Evolutionary conservation across 1,140 invertebrate species (phyloP), one percentile per base, ranked within the genome.

Genomic region (Cepaea nemoralis): DNA sequence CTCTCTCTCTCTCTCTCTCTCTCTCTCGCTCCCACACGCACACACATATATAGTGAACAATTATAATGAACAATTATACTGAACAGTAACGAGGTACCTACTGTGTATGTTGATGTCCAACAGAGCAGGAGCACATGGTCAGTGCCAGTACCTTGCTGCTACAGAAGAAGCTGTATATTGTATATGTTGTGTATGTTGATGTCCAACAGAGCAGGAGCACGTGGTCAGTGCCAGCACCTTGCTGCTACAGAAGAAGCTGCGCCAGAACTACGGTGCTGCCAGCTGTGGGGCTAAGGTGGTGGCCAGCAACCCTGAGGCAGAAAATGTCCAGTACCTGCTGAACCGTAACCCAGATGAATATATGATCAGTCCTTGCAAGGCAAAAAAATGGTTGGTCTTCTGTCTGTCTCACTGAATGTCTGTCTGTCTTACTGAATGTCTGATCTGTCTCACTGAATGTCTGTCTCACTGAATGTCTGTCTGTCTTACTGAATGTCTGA

Each of bases 281-380:
- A 97, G 98, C 87, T 99, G 99, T 92, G 98, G 98, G 0, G 98
- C 98, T 0, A 99, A 99, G 93, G 94, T 99, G 16, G 94, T 99
- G 0, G 95, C 95, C 31, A 94, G 95, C 0, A 99, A 99, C 93
- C 94, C 95, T 0, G 98, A 99, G 92, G 95, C 97, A 0, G 94
- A 95, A 82, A 96, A 97, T 94, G 94, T 85, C 74, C 90, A 87
- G 77, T 95, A 95, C 39, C 94, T 99, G 40, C 91, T 99, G 16
- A 97, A 95, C 69, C 94, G 95, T 0, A 96, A 95, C 45, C 94
- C 94, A 82, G 99, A 99, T 91, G 98, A 99, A 89, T 99, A 99
- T 88, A 97, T 99, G 95, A 93, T 99, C 35, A 99, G 98, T 90
- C 96, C 97, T 6, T 99, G 98, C 91, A 85, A 78, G 45, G 95